A percentile compares a stretch with the other conserved stretches of the same genome.
Evolutionary conservation across 1,140 invertebrate species (phyloP).

Genomic region (Globodera ellingtonae): DNA sequence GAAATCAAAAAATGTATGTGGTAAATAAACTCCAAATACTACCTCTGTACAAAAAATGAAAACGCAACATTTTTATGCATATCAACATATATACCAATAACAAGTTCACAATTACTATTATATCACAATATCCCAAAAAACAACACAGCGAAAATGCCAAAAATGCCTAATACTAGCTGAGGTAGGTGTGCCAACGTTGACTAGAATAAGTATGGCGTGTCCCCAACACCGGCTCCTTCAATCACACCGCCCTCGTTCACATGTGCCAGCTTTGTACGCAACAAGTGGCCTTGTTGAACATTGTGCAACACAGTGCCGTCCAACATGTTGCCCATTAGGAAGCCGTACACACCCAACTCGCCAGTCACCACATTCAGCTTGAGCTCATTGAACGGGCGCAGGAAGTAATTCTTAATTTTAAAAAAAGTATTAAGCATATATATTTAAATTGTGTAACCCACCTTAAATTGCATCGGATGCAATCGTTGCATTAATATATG

Average conservation of each 20-base stretch:
- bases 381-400: background rate
- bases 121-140: too few species aligned
- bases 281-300: background rate
- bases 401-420: background rate
- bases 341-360: background rate
- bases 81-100: too few species aligned
- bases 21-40: too few species aligned
- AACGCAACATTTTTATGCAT: too few species aligned
- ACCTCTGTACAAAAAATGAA: too few species aligned
- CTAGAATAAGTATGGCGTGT: background rate
- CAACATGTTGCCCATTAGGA: background rate
- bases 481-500: conserved; percentile 1
- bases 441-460: conserved; percentile 10
- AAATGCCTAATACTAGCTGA: background rate
- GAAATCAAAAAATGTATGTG: too few species aligned
- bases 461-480: background rate
- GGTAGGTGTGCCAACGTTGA: background rate
- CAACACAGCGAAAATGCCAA: background rate
- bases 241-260: background rate
- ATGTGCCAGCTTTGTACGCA: background rate
- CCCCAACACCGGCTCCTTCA: background rate
- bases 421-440: conserved; percentile 63
- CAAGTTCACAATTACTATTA: too few species aligned
- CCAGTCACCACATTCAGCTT: background rate
- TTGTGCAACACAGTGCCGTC: background rate